Conservation (phyloP, 2,797 vertebrate species). For the Labeo calbasu region DNA sequence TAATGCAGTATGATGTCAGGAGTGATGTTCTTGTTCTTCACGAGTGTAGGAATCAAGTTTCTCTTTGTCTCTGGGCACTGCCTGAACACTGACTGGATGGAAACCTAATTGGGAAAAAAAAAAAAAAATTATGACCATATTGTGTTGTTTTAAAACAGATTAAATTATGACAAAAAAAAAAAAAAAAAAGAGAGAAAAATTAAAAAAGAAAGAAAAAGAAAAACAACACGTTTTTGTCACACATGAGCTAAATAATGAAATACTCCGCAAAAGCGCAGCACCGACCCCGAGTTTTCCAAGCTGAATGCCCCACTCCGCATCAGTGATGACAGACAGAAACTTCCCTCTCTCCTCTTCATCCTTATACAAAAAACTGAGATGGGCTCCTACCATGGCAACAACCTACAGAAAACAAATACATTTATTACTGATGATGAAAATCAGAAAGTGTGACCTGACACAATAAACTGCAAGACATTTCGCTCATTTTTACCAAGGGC, state of each 20-base stretch:
- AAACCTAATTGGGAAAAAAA: constrained; percentile 80
- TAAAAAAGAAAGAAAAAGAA: too few species aligned
- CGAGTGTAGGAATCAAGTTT: constrained; percentile 84
- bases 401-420: constrained; percentile 74
- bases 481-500: too few species aligned
- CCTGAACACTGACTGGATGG: constrained; percentile 91
- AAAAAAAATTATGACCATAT: not conserved
- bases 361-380: constrained; percentile 81
- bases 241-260: not conserved
- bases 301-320: constrained; percentile 91
- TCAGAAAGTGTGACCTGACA: not conserved
- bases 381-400: constrained; percentile 85
- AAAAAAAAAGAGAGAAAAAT: too few species aligned
- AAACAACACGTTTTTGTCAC: too few species aligned
- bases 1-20: constrained; percentile 87
- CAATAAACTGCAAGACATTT: too few species aligned
- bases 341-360: constrained; percentile 79
- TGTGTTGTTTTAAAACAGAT: not conserved
- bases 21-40: constrained; percentile 85
- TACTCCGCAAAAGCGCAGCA: constrained; percentile 35
- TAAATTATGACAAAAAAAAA: too few species aligned
- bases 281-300: constrained; percentile 87
- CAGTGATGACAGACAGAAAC: constrained; percentile 86
- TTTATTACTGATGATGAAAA: not conserved
- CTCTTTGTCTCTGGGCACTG: constrained; percentile 85